Evolutionary conservation across 2,113 vertebrate species (phyloP), one percentile per base, ranked within the genome.

Genomic region (Bambusicola thoracicus): DNA sequence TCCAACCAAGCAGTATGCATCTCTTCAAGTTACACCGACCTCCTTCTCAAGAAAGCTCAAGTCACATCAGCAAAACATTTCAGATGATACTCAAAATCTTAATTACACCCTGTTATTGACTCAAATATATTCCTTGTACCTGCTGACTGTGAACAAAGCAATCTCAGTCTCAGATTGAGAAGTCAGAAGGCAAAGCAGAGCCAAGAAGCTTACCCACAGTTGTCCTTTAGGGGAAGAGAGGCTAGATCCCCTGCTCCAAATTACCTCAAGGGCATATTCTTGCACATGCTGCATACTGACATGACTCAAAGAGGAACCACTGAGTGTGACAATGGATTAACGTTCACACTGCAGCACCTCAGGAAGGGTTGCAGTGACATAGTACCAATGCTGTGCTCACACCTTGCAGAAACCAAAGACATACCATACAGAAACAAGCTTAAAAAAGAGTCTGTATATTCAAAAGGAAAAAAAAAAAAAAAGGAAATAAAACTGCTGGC

Each of bases 291-390:
- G 27, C 24, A 43, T 30, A 20, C 2, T 53, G 49, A 36, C 48
- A 44, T 24, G 11, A 63, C 34, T 40, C 34, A 21, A 36, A 11
- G 36, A 11, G 25, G 43, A 81, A 19, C 61, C 29, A 25, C 27
- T 29, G 46, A 0, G 43, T 17, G 11, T 0, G 3, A 65, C 30
- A 66, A 10, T 0, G 0, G 83, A 79, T 74, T 27, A 87, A 6
- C 1, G 0, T 19, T 69, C 62, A 14, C 17, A 85, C 0, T n/a
- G 41, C 34, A 86, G 49, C n/a, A 49, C 53, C 62, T 72, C 34
- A 40, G 36, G 22, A 38, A 38, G 10, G 15, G 25, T 27, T 29
- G 36, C 6, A 41, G 40, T 30, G 81, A 48, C 34, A 27, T 0
- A 1, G 19, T 63, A 69, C 24, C 72, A n/a, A 8, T 2, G 32